phyloP scores from a whole-genome alignment of 2,113 vertebrate species.

The Cyprinodon variegatus region DNA sequence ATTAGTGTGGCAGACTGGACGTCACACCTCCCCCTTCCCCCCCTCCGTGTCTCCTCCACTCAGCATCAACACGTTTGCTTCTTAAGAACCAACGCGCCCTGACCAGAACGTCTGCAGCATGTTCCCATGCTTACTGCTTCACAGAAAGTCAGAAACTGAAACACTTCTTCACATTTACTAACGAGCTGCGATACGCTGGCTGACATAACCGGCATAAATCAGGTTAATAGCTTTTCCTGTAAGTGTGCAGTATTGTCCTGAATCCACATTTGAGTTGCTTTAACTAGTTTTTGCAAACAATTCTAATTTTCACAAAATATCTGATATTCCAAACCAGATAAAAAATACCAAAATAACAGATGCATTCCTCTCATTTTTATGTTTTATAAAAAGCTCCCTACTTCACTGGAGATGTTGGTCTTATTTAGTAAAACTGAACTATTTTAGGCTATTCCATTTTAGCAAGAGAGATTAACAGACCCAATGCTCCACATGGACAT shows the following conservation, averaged over 20 bases:
- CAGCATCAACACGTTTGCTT: conserved; percentile 37
- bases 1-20: conserved; percentile 62
- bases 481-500: too few species aligned
- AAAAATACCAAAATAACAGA: neutral
- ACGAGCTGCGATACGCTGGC: neutral
- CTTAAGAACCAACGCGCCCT: conserved; percentile 8
- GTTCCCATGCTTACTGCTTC: conserved; percentile 1
- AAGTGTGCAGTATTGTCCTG: neutral
- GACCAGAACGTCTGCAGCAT: conserved; percentile 16
- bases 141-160: conserved; percentile 9
- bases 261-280: too few species aligned
- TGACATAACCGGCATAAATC: neutral
- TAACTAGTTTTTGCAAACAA: too few species aligned
- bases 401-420: too few species aligned
- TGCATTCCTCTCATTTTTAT: neutral
- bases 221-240: neutral
- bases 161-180: neutral
- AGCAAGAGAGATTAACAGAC: too few species aligned
- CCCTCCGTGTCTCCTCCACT: conserved; percentile 45
- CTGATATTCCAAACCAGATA: too few species aligned
- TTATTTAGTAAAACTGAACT: too few species aligned
- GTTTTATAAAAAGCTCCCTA: too few species aligned
- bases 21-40: conserved; percentile 43
- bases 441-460: too few species aligned
- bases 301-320: too few species aligned